Evolutionary conservation across 2,888 invertebrate species (phyloP).

Genomic region (Barypeithes pellucidus): DNA sequence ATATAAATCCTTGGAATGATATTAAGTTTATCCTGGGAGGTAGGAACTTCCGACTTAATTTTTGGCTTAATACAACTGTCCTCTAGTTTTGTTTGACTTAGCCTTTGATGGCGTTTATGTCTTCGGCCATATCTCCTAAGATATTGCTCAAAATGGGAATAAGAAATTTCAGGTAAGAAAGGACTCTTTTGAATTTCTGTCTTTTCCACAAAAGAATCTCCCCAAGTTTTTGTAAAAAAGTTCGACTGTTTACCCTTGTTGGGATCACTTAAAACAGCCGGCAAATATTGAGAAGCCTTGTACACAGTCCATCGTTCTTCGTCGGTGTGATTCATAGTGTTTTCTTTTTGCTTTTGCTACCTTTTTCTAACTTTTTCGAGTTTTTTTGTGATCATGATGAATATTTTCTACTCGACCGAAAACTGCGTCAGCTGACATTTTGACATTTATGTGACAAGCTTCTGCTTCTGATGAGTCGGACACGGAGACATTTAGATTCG

Average conservation of each 20-base stretch:
- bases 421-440: constrained; percentile 46
- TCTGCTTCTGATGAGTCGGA: not conserved
- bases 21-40: constrained; percentile 71
- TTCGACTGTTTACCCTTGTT: constrained; percentile 91
- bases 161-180: constrained; percentile 87
- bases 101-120: constrained; percentile 77
- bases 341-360: constrained; percentile 24
- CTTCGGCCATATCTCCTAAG: constrained; percentile 83
- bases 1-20: constrained; percentile 91
- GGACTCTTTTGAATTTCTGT: constrained; percentile 83
- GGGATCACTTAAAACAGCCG: constrained; percentile 96
- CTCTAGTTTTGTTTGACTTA: constrained; percentile 65
- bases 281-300: constrained; percentile 94
- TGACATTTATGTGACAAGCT: constrained; percentile 32
- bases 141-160: constrained; percentile 90
- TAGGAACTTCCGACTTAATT: constrained; percentile 64
- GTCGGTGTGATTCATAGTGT: constrained; percentile 60
- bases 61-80: constrained; percentile 62
- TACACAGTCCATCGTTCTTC: constrained; percentile 87
- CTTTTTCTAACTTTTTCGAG: constrained; percentile 23
- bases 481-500: too few relatives aligned
- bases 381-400: constrained; percentile 33
- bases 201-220: constrained; percentile 93
- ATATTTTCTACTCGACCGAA: not conserved
- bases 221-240: constrained; percentile 98